These are phyloP conservation scores for Butorides virescens DNA, from an alignment of 2,113 vertebrate species.

Conservation along the genomic window DNA sequence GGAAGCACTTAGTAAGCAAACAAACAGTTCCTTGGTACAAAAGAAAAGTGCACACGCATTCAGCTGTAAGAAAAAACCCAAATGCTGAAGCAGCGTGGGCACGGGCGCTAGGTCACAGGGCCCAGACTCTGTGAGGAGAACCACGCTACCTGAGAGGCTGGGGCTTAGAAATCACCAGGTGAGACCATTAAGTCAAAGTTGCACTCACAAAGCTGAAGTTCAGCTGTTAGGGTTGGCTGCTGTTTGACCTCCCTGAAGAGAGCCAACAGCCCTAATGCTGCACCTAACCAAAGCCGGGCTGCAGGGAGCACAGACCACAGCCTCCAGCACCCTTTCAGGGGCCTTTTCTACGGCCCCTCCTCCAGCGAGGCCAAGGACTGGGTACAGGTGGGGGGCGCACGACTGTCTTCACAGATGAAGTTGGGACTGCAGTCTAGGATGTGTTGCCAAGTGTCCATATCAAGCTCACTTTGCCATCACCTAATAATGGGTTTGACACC, in stretches of 20 bases:
- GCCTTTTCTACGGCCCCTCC: background rate
- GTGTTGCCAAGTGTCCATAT: background rate
- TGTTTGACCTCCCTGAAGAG: background rate
- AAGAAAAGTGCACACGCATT: background rate
- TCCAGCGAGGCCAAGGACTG: background rate
- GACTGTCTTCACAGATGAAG: background rate
- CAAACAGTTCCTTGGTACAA: slow-evolving; percentile 50
- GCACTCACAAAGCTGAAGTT: background rate
- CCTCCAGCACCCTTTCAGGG: background rate
- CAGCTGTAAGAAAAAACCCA: background rate
- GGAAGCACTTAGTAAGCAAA: slow-evolving; percentile 71
- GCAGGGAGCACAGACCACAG: background rate
- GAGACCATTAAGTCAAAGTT: background rate
- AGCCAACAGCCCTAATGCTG: background rate
- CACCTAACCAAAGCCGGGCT: background rate
- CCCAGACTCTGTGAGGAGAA: background rate
- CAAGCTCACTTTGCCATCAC: background rate
- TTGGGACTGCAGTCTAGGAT: background rate
- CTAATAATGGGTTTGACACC: background rate
- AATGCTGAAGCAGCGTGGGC: background rate
- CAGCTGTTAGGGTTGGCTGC: background rate
- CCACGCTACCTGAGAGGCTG: background rate
- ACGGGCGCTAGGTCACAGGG: background rate
- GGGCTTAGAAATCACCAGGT: background rate
- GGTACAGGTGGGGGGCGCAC: accelerated